phyloP scores from a whole-genome alignment of 2,888 invertebrate genomes.

The Oxystoma pomonae region DNA sequence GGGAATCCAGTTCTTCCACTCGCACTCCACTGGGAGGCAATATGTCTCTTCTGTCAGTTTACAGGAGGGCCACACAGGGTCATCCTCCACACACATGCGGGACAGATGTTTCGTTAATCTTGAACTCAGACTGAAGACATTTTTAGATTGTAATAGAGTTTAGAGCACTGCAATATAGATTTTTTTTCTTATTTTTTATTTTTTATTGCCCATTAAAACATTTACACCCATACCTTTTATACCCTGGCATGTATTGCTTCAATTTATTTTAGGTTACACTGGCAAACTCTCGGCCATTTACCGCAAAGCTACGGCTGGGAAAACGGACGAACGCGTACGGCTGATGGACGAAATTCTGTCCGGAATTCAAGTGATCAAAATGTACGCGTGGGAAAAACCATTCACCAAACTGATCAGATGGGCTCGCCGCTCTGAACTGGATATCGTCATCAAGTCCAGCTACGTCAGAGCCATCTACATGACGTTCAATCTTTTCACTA shows the following conservation, averaged over 20 bases:
- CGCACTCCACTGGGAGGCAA: no score
- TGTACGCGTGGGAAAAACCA: constrained; percentile 72
- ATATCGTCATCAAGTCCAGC: constrained; percentile 58
- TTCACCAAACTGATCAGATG: constrained; percentile 60
- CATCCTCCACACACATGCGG: no score
- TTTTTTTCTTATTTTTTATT: neutral
- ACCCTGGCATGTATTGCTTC: neutral
- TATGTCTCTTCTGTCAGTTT: no score
- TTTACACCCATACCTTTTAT: neutral
- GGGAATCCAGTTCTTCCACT: no score
- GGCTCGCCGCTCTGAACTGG: constrained; percentile 55
- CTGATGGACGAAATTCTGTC: constrained; percentile 93
- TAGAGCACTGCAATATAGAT: no score
- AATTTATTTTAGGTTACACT: constrained; percentile 53
- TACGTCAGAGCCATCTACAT: constrained; percentile 64
- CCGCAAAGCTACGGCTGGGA: constrained; percentile 73
- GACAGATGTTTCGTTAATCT: no score
- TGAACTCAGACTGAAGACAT: no score
- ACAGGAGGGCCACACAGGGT: no score
- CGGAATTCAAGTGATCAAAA: constrained; percentile 84
- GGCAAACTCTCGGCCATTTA: constrained; percentile 60
- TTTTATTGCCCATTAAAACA: no score
- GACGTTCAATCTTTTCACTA: constrained; percentile 77
- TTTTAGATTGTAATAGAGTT: no score
- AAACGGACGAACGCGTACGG: constrained; percentile 86